Evolutionary conservation across 2,888 invertebrate genomes (phyloP).

Genomic region (Drosophila helvetica): DNA sequence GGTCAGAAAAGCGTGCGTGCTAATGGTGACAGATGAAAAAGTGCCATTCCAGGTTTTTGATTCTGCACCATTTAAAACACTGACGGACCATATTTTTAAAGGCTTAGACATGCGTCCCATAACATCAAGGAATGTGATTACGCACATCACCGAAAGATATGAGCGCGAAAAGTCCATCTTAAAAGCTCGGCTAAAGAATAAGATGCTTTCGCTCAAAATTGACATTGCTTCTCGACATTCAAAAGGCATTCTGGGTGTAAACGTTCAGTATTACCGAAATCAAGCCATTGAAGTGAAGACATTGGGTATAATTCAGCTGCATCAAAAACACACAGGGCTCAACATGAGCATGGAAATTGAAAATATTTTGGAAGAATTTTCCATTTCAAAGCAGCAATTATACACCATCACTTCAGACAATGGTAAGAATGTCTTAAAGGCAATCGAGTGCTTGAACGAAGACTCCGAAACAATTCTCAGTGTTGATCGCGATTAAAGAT

Average conservation of each 20-base stretch:
- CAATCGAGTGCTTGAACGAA: too few relatives aligned
- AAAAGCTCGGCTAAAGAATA: not conserved
- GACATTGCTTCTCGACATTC: too few relatives aligned
- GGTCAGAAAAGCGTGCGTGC: too few relatives aligned
- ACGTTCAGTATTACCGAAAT: slow-evolving; percentile 6
- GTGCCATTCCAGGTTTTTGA: not conserved
- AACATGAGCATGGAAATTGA: not conserved
- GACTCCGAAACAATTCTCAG: too few relatives aligned
- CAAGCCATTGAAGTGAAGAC: slow-evolving; percentile 6
- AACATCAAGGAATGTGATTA: slow-evolving; percentile 9
- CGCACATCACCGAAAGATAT: slow-evolving; percentile 1
- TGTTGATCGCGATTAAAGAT: too few relatives aligned
- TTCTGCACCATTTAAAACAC: slow-evolving; percentile 5
- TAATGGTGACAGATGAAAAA: too few relatives aligned
- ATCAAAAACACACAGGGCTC: slow-evolving; percentile 4
- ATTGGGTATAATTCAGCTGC: slow-evolving; percentile 2
- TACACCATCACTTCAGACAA: slow-evolving; percentile 1
- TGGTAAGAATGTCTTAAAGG: too few relatives aligned
- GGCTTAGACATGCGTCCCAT: slow-evolving; percentile 8
- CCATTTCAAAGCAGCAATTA: too few relatives aligned
- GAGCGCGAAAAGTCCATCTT: slow-evolving; percentile 5
- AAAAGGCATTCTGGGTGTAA: slow-evolving; percentile 9
- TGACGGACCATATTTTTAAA: slow-evolving; percentile 3
- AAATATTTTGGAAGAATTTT: slow-evolving; percentile 1
- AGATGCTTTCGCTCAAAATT: slow-evolving; percentile 2